A percentile compares a stretch with the other conserved stretches of the same genome.
Conservation (phyloP, 2,113 vertebrate species). For the Zapus hudsonius region DNA sequence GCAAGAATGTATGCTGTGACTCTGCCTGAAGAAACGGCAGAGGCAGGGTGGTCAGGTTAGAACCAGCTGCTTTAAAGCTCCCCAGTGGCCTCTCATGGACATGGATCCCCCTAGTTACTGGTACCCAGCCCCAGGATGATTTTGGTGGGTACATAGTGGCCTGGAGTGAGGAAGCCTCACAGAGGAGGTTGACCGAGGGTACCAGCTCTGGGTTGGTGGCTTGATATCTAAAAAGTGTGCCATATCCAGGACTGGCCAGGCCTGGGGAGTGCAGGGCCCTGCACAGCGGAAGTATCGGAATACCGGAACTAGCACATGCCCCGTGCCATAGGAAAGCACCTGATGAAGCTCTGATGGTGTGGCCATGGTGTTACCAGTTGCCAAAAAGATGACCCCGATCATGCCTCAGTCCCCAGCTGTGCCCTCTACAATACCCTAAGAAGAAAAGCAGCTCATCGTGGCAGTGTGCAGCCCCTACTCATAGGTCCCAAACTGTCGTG, state of each 20-base stretch:
- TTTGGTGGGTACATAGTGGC: background rate
- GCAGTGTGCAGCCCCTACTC: background rate
- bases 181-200: background rate
- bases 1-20: background rate
- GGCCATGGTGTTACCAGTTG: background rate
- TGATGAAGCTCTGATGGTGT: too few species aligned
- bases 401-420: background rate
- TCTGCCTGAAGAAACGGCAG: background rate
- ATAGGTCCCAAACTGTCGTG: background rate
- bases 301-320: background rate
- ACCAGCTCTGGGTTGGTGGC: background rate
- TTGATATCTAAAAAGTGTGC: background rate
- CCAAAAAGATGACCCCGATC: background rate
- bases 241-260: accelerated
- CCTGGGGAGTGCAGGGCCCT: too few species aligned
- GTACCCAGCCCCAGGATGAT: background rate
- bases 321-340: too few species aligned
- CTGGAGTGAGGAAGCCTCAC: background rate
- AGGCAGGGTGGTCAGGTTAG: background rate
- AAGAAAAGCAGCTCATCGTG: too few species aligned
- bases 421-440: background rate
- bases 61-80: background rate
- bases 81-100: background rate
- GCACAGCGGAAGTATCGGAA: too few species aligned
- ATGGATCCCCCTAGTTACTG: background rate